Evolutionary conservation across 2,797 vertebrate genomes (phyloP).

Genomic region (Synaphobranchus kaupii): DNA sequence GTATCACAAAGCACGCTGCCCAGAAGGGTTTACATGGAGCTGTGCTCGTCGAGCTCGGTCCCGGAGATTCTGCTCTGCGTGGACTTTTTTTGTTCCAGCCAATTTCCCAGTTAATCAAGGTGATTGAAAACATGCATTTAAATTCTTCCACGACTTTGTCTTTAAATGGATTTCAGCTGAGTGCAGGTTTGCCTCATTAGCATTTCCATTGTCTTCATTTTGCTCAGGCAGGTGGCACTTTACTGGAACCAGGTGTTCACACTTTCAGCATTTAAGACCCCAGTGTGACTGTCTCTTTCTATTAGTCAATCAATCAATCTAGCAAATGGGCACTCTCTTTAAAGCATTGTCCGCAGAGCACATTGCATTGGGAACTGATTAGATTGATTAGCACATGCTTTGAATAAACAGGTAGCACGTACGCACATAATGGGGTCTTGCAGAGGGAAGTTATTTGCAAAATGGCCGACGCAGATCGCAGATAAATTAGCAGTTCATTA

Average conservation of each 20-base stretch:
- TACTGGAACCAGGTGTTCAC: neutral
- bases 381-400: constrained; percentile 10
- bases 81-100: neutral
- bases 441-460: neutral
- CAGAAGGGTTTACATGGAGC: neutral
- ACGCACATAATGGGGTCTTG: neutral
- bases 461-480: neutral
- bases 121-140: neutral
- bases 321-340: neutral
- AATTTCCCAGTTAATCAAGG: neutral
- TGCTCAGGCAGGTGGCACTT: neutral
- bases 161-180: constrained; percentile 12
- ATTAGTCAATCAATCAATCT: neutral
- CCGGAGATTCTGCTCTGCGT: neutral
- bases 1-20: neutral
- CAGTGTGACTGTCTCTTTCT: neutral
- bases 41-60: neutral
- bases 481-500: neutral
- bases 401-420: neutral
- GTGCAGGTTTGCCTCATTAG: neutral
- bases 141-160: neutral
- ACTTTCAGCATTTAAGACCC: neutral
- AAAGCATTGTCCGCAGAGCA: neutral
- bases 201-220: constrained; percentile 7
- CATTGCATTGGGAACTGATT: neutral